Evolutionary conservation across 35 echinoderm and acorn worm species (phyloP).

Genomic region (Ptychodera flava): DNA sequence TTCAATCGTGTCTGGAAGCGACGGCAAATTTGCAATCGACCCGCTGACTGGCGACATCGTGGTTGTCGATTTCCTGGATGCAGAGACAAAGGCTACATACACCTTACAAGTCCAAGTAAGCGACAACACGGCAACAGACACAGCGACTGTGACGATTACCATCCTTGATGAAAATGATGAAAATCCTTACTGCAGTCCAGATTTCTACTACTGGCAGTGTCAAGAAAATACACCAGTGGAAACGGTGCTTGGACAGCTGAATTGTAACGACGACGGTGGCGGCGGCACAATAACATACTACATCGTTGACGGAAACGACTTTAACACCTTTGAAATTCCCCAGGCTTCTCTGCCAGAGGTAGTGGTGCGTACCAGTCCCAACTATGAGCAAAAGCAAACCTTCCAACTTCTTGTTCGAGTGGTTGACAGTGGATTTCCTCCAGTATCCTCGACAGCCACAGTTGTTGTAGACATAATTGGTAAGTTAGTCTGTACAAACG

Average conservation of each 20-base stretch:
- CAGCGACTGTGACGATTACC: neutral
- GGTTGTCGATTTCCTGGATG: slow-evolving; percentile 46
- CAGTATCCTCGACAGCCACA: neutral
- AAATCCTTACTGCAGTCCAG: neutral
- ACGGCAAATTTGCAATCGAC: slow-evolving; percentile 77
- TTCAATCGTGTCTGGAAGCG: slow-evolving; percentile 10
- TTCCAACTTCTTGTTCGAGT: neutral
- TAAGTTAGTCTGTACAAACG: too few relatives aligned
- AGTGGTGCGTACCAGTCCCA: neutral
- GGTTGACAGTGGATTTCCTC: neutral
- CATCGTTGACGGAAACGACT: neutral
- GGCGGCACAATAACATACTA: neutral
- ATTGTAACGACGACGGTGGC: neutral
- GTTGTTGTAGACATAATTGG: neutral
- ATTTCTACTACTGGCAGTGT: neutral
- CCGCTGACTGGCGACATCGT: slow-evolving; percentile 60
- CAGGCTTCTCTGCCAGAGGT: neutral
- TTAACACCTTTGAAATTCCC: neutral
- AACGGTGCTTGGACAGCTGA: neutral
- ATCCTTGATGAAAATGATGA: neutral
- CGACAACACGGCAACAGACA: neutral
- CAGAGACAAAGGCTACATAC: slow-evolving; percentile 38
- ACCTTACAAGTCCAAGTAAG: slow-evolving; percentile 3
- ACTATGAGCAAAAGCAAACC: neutral
- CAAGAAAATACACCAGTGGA: neutral